These are phyloP conservation scores for Acanthosepion lycidas DNA, from an alignment of 2,888 invertebrate species.

Conservation along the genomic window DNA sequence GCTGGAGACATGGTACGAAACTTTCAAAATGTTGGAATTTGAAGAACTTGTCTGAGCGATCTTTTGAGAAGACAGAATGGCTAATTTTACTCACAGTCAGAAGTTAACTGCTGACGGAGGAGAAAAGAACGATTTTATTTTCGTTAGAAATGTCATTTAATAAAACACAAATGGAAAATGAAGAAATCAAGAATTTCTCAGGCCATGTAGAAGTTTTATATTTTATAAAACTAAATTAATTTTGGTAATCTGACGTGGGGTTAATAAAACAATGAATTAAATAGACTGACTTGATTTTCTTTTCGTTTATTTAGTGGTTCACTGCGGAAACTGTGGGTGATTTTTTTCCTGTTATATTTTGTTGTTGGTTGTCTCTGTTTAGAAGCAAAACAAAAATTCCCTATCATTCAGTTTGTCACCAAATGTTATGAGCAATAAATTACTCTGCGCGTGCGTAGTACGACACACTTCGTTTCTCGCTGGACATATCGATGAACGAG, in stretches of 20 bases:
- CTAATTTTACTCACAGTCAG: no score
- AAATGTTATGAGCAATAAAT: background rate
- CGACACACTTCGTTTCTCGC: background rate
- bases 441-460: background rate
- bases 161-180: background rate
- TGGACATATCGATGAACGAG: background rate
- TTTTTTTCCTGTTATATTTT: background rate
- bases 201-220: background rate
- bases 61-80: no score
- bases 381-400: background rate
- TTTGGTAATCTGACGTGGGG: background rate
- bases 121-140: background rate
- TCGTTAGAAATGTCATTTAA: background rate
- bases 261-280: background rate
- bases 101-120: no score
- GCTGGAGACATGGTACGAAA: no score
- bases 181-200: background rate
- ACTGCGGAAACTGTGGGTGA: background rate
- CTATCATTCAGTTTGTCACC: constrained; percentile 1
- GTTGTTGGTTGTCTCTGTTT: background rate
- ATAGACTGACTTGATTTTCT: background rate
- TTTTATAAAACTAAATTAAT: background rate
- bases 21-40: no score
- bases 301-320: background rate
- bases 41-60: no score